Base-by-base conservation (phyloP, 1,140 invertebrate species). In the Caerostris extrusa region DNA sequence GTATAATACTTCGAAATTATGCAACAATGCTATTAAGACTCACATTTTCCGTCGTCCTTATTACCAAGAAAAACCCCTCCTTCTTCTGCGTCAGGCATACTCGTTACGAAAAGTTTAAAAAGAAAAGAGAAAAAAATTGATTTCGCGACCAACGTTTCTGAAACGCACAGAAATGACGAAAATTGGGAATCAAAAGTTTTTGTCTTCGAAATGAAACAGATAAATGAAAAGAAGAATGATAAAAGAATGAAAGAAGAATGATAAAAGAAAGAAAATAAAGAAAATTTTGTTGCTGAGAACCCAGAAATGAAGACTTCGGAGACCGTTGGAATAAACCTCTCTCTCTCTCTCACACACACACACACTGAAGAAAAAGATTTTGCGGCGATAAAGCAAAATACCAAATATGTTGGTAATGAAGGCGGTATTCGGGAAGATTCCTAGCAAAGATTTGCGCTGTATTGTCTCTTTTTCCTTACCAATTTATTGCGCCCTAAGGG, bases 401-500 rank as follows among this genome's bases (percentile, higher is more conserved):
- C 71, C 57, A 50, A 57, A 81, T 60, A 91, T 83, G 90, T 56
- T 67, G 12, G 90, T 91, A 91, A 91, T 91, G 90, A 91, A 91
- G 90, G 71, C 77, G 60, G 82, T 61, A 82, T 60, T 56, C 19
- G 71, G 55, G 69, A 12, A 91, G 71, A 83, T 83, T 91, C 17
- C 53, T n/a, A 17, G 64, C 53, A 5, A n/a, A 17, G 50, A 69
- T 89, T 89, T 50, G 19, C n/a, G 55, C 57, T 82, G 57, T 55
- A 87, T 93, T 93, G 91, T 93, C 91, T 93, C 67, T 85, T 53
- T 57, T 93, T 87, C 8, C 61, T 17, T 71, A 57, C 67, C 91
- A 93, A 93, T 93, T 93, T 93, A 93, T 93, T 87, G 91, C 34
- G 64, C 83, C 91, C 91, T 86, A 14, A 86, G 81, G 91, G 91